These are phyloP conservation scores for Apodemus speciosus DNA, from an alignment of 2,113 vertebrate species.

Conservation along the genomic window DNA sequence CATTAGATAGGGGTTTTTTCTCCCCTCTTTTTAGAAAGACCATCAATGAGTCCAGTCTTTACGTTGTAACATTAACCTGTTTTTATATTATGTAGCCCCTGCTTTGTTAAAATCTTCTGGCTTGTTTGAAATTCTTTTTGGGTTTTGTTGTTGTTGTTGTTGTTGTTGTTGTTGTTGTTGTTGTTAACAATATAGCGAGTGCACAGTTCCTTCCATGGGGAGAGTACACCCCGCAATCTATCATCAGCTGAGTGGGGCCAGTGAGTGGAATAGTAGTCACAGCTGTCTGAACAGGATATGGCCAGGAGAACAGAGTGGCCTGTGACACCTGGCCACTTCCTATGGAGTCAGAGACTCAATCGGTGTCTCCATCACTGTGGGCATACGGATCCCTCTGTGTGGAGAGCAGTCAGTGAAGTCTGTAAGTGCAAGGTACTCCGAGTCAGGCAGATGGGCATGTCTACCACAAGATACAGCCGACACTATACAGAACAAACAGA, in stretches of 20 bases:
- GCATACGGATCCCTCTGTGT: fast-evolving
- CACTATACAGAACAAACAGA: neutral
- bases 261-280: fast-evolving
- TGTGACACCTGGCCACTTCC: neutral
- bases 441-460: fast-evolving
- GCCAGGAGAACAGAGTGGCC: too few species aligned
- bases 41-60: neutral
- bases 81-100: neutral
- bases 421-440: neutral
- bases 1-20: neutral
- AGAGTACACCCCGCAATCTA: neutral
- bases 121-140: neutral
- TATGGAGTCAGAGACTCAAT: neutral
- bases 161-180: conserved; percentile 13
- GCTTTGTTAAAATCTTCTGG: neutral
- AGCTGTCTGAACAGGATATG: fast-evolving
- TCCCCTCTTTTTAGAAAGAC: neutral
- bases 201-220: conserved; percentile 26
- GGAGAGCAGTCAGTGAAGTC: fast-evolving
- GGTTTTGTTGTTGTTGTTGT: too few species aligned
- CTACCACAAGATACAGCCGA: neutral
- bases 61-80: neutral
- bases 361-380: fast-evolving
- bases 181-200: neutral
- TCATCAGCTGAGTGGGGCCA: neutral